Evolutionary conservation across 2,113 vertebrate genomes (phyloP), one percentile per base, ranked within the genome.

Genomic region (Caranx melampygus): DNA sequence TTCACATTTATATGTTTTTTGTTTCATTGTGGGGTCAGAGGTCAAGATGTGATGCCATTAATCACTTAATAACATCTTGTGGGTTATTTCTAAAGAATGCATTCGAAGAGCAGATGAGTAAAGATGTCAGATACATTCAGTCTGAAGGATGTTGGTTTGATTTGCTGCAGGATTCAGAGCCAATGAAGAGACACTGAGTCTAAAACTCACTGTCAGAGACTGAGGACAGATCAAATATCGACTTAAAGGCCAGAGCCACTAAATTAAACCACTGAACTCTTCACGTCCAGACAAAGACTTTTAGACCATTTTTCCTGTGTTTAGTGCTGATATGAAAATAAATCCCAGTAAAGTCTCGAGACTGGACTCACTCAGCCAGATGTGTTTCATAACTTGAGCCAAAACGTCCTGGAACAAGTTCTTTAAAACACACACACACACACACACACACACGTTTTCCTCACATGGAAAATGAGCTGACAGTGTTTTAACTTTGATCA

Each of bases 351-450:
- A 52, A 18, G 18, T 52, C 20, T n/a, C n/a, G 8, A 54, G 33
- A 42, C 44, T 54, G 10, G 13, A 60, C 16, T 61, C 57, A 8
- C 7, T 42, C 5, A 40, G 59, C 45, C 66, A 76, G 11, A 82
- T 54, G 42, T 64, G 42, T 31, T 72, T 66, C 7, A 44, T 3
- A 34, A n/a, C 9, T 5, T 0, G 31, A 72, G 44, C 35, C 67
- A 82, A 20, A 77, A 45, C 42, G 1, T 42, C 13, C 31, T 59
- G 52, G 67, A 60, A 54, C 4, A 64, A 42, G 40, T 55, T 72
- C n/a, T 58, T 12, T 42, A 57, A 45, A 35, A n/a, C 33, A 64
- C 6, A 52, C 7, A n/a, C 6, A 44, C 6, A 44, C n/a, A n/a
- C n/a, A n/a, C 6, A 6, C 12, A 6, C 42, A 11, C 26, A 26